These are phyloP conservation scores for Aspidapion aeneum DNA, from an alignment of 2,888 invertebrate genomes.

Conservation along the genomic window DNA sequence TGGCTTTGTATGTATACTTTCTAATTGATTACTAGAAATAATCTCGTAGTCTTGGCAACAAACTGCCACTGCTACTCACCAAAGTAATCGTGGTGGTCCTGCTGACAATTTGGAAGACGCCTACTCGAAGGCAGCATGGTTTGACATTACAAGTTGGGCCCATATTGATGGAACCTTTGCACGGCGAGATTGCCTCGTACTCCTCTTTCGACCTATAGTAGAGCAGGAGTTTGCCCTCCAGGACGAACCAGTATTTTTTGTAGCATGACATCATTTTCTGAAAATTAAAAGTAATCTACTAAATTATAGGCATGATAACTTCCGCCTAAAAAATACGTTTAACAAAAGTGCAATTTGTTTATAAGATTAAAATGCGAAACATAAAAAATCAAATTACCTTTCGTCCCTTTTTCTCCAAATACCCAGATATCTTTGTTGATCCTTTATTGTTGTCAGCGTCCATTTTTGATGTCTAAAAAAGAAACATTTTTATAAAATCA, in stretches of 20 bases:
- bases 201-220: constrained; percentile 54
- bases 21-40: no score
- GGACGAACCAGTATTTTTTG: constrained; percentile 55
- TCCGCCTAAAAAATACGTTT: no score
- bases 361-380: no score
- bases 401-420: constrained; percentile 51
- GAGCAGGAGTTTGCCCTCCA: constrained; percentile 52
- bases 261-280: constrained; percentile 49
- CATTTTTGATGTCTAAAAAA: not conserved
- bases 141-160: constrained; percentile 48
- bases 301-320: no score
- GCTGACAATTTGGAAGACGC: constrained; percentile 48
- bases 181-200: constrained; percentile 51
- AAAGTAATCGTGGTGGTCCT: constrained; percentile 47
- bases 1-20: no score
- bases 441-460: not conserved
- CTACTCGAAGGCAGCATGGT: constrained; percentile 39
- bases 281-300: constrained; percentile 23
- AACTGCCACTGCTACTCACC: no score
- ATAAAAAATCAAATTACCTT: constrained; percentile 42
- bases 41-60: no score
- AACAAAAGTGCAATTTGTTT: no score
- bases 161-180: constrained; percentile 52
- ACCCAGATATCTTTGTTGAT: constrained; percentile 47
- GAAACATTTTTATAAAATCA: not conserved